A percentile compares a stretch with the other conserved stretches of the same genome.
These are phyloP conservation scores for Pachypanchax playfairii DNA, from an alignment of 2,113 vertebrate genomes.

Conservation along the genomic window DNA sequence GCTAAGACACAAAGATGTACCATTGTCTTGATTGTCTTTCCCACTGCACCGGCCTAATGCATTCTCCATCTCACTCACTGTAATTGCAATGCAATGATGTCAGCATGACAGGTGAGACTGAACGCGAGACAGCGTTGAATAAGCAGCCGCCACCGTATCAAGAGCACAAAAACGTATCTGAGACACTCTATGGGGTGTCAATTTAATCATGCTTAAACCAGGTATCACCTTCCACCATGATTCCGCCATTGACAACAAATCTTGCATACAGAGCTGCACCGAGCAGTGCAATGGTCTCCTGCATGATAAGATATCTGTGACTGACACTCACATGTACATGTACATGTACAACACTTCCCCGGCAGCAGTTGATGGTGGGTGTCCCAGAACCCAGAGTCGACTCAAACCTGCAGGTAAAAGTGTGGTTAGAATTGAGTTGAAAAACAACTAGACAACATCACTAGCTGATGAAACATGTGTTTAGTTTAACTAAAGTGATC, in stretches of 20 bases:
- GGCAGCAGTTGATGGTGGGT: constrained; percentile 5
- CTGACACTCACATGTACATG: constrained; percentile 40
- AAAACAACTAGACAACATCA: not conserved
- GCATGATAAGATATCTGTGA: constrained; percentile 68
- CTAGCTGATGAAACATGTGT: not conserved
- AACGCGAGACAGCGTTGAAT: constrained; percentile 75
- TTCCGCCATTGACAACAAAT: constrained; percentile 76
- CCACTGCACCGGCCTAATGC: constrained; percentile 33
- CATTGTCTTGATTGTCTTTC: constrained; percentile 44
- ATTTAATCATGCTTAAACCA: constrained; percentile 79
- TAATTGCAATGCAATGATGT: constrained; percentile 77
- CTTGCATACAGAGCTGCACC: constrained; percentile 56
- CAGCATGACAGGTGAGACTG: constrained; percentile 74
- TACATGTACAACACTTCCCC: constrained; percentile 28
- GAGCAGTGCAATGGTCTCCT: constrained; percentile 40
- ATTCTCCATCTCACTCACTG: constrained; percentile 68
- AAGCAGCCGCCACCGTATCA: constrained; percentile 71
- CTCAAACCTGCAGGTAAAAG: not conserved
- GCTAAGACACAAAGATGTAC: constrained; percentile 26
- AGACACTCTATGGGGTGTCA: constrained; percentile 82
- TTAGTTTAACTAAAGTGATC: too few relatives aligned
- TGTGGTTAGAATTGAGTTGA: not conserved
- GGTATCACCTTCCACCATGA: constrained; percentile 76
- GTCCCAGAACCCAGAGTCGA: not conserved
- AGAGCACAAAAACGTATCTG: constrained; percentile 72